Conservation (phyloP, 2,888 invertebrate species). For the Hirtodrosophila confusa region DNA sequence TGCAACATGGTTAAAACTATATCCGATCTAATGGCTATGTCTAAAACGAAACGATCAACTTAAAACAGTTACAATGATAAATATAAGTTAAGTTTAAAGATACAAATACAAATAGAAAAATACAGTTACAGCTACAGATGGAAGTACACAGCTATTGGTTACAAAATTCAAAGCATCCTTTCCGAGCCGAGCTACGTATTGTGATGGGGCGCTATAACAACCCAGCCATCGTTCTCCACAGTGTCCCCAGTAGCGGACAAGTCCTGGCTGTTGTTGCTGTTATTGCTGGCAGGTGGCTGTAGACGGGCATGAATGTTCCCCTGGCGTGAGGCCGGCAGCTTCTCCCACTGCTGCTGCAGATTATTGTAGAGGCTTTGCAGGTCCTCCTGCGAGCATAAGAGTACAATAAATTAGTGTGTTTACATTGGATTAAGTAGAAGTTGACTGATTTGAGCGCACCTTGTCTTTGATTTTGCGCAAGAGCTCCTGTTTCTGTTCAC, state of each 20-base stretch:
- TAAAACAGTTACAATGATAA: conserved; percentile 16
- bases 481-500: conserved; percentile 81
- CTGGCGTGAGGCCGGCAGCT: conserved; percentile 68
- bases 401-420: neutral
- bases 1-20: conserved; percentile 46
- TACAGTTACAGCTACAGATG: conserved; percentile 30
- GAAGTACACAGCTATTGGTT: conserved; percentile 51
- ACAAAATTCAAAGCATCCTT: conserved; percentile 19
- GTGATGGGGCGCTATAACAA: conserved; percentile 78
- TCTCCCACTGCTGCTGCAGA: conserved; percentile 80
- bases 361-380: conserved; percentile 81
- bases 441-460: conserved; percentile 51
- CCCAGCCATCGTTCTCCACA: conserved; percentile 82
- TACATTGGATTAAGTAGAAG: neutral
- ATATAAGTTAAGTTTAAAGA: conserved; percentile 3
- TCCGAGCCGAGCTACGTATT: conserved; percentile 76
- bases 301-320: conserved; percentile 29
- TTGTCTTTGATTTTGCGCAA: conserved; percentile 83
- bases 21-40: conserved; percentile 2
- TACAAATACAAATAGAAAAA: conserved; percentile 9
- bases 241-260: conserved; percentile 34
- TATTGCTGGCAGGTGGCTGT: conserved; percentile 16
- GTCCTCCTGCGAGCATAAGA: conserved; percentile 68
- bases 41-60: conserved; percentile 13
- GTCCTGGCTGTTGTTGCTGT: conserved; percentile 20